A percentile compares a stretch with the other conserved stretches of the same genome.
These are phyloP conservation scores for Xylophagus ater DNA, from an alignment of 2,888 invertebrate genomes.

Conservation along the genomic window DNA sequence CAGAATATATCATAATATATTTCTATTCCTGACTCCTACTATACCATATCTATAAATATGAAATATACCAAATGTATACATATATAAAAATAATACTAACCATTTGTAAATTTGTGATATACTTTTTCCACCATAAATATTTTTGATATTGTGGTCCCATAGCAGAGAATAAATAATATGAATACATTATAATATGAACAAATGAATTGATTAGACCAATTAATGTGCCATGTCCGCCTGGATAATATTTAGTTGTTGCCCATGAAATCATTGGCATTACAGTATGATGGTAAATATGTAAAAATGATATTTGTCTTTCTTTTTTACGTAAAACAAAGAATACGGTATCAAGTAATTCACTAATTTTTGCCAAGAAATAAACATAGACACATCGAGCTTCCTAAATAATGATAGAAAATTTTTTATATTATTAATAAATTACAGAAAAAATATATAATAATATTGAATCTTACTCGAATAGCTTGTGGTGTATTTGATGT, in stretches of 20 bases:
- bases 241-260: slow-evolving; percentile 81
- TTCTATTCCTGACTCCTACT: too few species aligned
- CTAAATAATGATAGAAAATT: slow-evolving; percentile 33
- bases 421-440: slow-evolving; percentile 6
- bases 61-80: too few species aligned
- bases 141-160: slow-evolving; percentile 77
- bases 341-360: slow-evolving; percentile 81
- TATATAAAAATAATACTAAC: too few species aligned
- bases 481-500: slow-evolving; percentile 64
- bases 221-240: slow-evolving; percentile 83
- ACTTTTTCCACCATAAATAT: slow-evolving; percentile 89
- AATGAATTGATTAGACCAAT: slow-evolving; percentile 79
- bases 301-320: slow-evolving; percentile 74
- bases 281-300: slow-evolving; percentile 89
- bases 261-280: slow-evolving; percentile 91
- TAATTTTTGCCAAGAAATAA: slow-evolving; percentile 81
- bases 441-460: slow-evolving; percentile 11
- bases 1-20: too few species aligned
- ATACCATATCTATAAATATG: too few species aligned
- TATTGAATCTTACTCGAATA: slow-evolving; percentile 52
- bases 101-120: slow-evolving; percentile 85
- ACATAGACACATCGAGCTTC: slow-evolving; percentile 64
- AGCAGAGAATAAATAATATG: slow-evolving; percentile 82
- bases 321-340: slow-evolving; percentile 92
- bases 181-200: slow-evolving; percentile 91